Conservation (phyloP, 2,888 invertebrate species). For the Latrodectus elegans region DNA sequence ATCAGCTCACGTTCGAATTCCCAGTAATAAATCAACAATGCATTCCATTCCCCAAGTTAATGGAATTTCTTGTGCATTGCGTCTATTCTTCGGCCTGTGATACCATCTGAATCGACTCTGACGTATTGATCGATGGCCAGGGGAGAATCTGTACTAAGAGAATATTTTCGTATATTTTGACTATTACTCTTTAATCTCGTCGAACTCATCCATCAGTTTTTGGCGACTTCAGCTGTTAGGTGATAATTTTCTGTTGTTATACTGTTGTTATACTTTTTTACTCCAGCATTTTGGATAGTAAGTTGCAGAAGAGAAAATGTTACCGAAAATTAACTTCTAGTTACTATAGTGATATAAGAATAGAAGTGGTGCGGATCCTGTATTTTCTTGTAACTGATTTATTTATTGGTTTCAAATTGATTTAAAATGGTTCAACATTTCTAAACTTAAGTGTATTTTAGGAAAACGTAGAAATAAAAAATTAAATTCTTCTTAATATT, state of each 20-base stretch:
- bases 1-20: background rate
- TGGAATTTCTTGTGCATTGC: constrained; percentile 34
- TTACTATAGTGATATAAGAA: too few relatives aligned
- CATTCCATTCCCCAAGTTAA: constrained; percentile 18
- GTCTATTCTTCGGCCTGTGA: background rate
- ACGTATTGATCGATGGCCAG: constrained; percentile 44
- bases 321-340: too few relatives aligned
- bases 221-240: too few relatives aligned
- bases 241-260: background rate
- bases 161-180: constrained; percentile 54
- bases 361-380: too few relatives aligned
- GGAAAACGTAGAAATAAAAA: too few relatives aligned
- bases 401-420: too few relatives aligned
- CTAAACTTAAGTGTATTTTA: too few relatives aligned
- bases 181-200: constrained; percentile 28
- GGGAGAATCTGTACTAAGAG: constrained; percentile 5
- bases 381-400: too few relatives aligned
- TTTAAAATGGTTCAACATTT: too few relatives aligned
- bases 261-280: background rate
- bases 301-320: too few relatives aligned
- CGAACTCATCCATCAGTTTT: background rate
- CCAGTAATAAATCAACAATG: constrained; percentile 6
- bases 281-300: too few relatives aligned
- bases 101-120: constrained; percentile 16
- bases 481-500: too few relatives aligned